Percentiles rank a stretch among this genome's conserved stretches.
Evolutionary conservation across 2,113 vertebrate genomes (phyloP).

Genomic region (Mastomys coucha): DNA sequence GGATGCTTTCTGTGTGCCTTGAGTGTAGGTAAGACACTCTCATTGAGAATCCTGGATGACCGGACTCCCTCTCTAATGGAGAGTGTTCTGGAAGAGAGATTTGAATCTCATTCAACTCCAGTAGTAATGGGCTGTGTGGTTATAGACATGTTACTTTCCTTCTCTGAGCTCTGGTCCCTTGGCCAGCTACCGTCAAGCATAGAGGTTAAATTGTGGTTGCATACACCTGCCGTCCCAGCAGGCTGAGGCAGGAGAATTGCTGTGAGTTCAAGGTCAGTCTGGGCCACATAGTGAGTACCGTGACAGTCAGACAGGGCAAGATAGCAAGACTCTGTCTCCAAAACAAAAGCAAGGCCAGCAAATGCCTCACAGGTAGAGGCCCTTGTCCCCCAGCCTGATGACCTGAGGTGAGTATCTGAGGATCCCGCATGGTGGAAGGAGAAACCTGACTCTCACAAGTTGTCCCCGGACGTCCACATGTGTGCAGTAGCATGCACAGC

Average conservation of each 20-base stretch:
- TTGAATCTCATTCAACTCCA: background rate
- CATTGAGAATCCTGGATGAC: background rate
- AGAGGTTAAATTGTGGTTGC: background rate
- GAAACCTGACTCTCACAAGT: background rate
- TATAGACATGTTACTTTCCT: background rate
- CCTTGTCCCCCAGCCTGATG: background rate
- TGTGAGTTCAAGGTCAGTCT: background rate
- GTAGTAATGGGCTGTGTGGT: background rate
- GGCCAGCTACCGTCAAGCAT: constrained; percentile 5
- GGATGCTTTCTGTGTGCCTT: background rate
- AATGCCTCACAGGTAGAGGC: background rate
- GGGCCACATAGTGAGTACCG: background rate
- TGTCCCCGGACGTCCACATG: background rate
- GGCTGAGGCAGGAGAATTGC: background rate
- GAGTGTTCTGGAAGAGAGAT: background rate
- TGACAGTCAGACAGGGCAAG: background rate
- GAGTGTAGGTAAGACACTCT: background rate
- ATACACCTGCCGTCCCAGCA: background rate
- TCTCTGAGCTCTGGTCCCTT: constrained; percentile 43
- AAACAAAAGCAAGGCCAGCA: background rate
- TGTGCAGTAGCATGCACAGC: background rate
- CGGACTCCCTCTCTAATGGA: background rate
- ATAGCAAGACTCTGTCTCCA: background rate
- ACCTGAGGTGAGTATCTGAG: background rate
- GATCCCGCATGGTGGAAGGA: background rate